These are phyloP conservation scores for Mustelus asterias DNA, from an alignment of 2,113 vertebrate genomes.

Conservation along the genomic window DNA sequence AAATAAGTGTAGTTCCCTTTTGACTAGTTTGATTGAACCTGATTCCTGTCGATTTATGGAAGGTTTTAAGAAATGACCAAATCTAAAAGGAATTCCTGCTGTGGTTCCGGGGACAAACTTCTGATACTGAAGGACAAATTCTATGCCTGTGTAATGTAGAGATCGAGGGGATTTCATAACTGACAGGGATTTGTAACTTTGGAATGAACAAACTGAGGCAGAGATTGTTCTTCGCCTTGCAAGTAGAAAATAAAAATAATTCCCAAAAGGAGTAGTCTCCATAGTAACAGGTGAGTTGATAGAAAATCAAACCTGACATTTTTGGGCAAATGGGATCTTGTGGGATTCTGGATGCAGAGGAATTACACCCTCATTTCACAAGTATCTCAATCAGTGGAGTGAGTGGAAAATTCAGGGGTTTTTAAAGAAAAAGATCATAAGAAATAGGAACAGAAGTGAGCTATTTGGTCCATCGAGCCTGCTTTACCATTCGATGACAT, in stretches of 20 bases:
- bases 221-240: background rate
- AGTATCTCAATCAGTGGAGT: background rate
- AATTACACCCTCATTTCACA: background rate
- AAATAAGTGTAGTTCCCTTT: too few species aligned
- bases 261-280: background rate
- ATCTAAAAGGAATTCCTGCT: background rate
- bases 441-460: too few species aligned
- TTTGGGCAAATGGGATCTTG: background rate
- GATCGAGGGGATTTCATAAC: background rate
- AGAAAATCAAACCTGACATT: background rate
- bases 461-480: too few species aligned
- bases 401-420: background rate
- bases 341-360: background rate
- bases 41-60: background rate
- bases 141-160: background rate
- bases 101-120: background rate
- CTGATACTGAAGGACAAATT: background rate
- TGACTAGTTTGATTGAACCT: too few species aligned
- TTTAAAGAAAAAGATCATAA: background rate
- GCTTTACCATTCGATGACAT: too few species aligned
- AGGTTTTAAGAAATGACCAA: background rate
- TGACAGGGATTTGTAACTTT: background rate
- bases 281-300: background rate
- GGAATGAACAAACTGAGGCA: background rate
- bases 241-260: background rate